A percentile compares a stretch with the other conserved stretches of the same genome.
phyloP scores from a whole-genome alignment of 53 echinoderm and acorn worm genomes.

The Echinarachnius parma region DNA sequence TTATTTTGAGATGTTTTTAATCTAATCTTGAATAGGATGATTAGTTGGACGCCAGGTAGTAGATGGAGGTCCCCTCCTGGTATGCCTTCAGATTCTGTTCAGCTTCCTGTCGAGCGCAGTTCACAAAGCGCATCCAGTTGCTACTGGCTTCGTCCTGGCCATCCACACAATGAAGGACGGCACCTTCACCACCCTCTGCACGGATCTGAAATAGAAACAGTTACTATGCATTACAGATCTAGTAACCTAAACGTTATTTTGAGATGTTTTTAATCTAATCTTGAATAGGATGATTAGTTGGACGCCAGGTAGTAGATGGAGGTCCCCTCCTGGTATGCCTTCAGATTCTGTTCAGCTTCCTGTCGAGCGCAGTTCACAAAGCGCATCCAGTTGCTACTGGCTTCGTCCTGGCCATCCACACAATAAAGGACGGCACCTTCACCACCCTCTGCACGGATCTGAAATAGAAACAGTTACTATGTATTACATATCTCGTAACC shows the following conservation, averaged over 20 bases:
- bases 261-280: no score
- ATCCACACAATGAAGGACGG: slow-evolving; percentile 15
- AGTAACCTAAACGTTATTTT: no score
- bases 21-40: neutral
- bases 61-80: slow-evolving; percentile 30
- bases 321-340: slow-evolving; percentile 18
- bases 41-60: slow-evolving; percentile 8
- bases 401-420: slow-evolving; percentile 10
- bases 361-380: slow-evolving; percentile 32
- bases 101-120: slow-evolving; percentile 22
- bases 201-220: no score
- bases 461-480: no score
- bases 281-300: no score
- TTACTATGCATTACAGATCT: no score
- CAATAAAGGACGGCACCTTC: slow-evolving; percentile 7
- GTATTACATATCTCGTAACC: no score
- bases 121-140: slow-evolving; percentile 48
- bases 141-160: slow-evolving; percentile 4
- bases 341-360: slow-evolving; percentile 37
- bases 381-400: slow-evolving; percentile 42
- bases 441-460: slow-evolving; percentile 28
- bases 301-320: slow-evolving; percentile 20
- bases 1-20: neutral
- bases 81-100: slow-evolving; percentile 35
- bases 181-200: slow-evolving; percentile 9